Conservation (phyloP, 2,888 invertebrate genomes). For the Epicampocera succincta region DNA sequence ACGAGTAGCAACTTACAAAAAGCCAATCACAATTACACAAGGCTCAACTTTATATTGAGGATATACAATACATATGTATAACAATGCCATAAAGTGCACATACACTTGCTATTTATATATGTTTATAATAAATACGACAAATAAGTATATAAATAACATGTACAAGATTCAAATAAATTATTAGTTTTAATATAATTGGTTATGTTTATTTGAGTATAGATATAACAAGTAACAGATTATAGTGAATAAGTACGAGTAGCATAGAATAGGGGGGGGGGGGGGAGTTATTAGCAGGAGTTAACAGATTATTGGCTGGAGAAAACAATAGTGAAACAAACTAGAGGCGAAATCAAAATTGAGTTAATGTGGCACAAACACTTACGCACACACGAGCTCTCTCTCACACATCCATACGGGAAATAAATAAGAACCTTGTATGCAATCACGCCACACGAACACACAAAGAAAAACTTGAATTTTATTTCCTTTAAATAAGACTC, state of each 20-base stretch:
- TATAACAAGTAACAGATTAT: slow-evolving; percentile 25
- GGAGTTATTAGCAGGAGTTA: neutral
- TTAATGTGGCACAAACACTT: neutral
- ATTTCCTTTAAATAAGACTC: too few relatives aligned
- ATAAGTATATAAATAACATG: slow-evolving; percentile 54
- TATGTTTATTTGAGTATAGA: slow-evolving; percentile 29
- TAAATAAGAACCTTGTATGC: too few relatives aligned
- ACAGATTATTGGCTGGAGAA: slow-evolving; percentile 16
- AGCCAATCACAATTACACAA: slow-evolving; percentile 62
- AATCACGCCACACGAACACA: too few relatives aligned
- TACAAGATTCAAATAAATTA: slow-evolving; percentile 50
- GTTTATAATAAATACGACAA: slow-evolving; percentile 58
- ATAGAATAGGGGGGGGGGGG: slow-evolving; percentile 8
- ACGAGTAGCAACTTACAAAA: slow-evolving; percentile 56
- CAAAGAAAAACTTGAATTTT: too few relatives aligned
- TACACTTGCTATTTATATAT: slow-evolving; percentile 68
- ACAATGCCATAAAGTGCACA: slow-evolving; percentile 69
- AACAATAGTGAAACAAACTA: neutral
- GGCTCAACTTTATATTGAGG: slow-evolving; percentile 49
- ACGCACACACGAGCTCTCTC: neutral
- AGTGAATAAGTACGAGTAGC: slow-evolving; percentile 9
- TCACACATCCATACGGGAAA: too few relatives aligned
- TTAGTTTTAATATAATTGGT: slow-evolving; percentile 11
- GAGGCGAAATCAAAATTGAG: neutral
- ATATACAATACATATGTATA: too few relatives aligned